phyloP scores from a whole-genome alignment of 1,140 invertebrate genomes.

The Drosophila cardini region DNA sequence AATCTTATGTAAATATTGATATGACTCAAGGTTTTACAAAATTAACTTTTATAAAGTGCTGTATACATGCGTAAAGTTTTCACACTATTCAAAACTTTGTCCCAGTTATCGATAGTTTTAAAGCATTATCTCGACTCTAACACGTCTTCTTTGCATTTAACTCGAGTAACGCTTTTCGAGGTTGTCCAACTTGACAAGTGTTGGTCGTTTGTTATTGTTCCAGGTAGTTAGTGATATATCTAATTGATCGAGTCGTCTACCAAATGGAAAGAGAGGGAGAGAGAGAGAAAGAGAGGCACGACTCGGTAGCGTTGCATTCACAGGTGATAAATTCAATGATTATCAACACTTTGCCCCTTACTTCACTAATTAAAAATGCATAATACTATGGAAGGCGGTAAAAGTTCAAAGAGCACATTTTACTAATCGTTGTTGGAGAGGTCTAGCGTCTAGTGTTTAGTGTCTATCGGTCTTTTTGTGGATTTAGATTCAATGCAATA shows the following conservation, averaged over 20 bases:
- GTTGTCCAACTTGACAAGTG: neutral
- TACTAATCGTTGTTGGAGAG: slow-evolving; percentile 59
- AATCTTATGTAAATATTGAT: too few species aligned
- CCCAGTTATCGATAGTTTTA: neutral
- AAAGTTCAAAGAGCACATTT: slow-evolving; percentile 69
- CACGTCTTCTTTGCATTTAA: too few species aligned
- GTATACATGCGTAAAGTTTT: too few species aligned
- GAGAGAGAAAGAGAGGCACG: neutral
- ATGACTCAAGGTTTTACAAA: too few species aligned
- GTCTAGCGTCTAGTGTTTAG: slow-evolving; percentile 27
- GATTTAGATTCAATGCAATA: slow-evolving; percentile 64
- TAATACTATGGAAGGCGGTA: slow-evolving; percentile 39
- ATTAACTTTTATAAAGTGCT: too few species aligned
- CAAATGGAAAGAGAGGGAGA: neutral
- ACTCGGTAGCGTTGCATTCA: slow-evolving; percentile 59
- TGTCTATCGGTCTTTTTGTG: slow-evolving; percentile 33
- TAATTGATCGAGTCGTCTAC: slow-evolving; percentile 10
- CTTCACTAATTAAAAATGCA: slow-evolving; percentile 79
- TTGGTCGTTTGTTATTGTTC: neutral
- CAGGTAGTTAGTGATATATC: slow-evolving; percentile 15
- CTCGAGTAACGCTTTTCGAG: too few species aligned
- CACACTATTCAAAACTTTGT: too few species aligned
- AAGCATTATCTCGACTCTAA: neutral
- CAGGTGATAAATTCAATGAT: slow-evolving; percentile 80
- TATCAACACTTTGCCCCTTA: slow-evolving; percentile 64